These are phyloP conservation scores for Halcyon leucocephala DNA, from an alignment of 2,797 vertebrate genomes.

Conservation along the genomic window DNA sequence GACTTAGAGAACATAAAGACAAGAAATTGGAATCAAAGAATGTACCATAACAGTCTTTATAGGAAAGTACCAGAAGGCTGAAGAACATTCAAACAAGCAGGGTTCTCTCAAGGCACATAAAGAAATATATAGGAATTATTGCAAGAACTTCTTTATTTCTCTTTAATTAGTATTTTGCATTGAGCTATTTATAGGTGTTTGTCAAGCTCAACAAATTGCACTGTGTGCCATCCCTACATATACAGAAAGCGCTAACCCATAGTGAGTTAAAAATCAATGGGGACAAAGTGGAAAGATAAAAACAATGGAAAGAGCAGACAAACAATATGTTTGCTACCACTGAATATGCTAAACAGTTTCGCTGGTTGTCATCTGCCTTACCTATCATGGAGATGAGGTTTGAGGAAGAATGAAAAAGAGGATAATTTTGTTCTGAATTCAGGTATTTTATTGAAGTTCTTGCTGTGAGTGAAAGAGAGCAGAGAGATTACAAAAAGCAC, in stretches of 20 bases:
- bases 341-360: neutral
- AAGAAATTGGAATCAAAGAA: neutral
- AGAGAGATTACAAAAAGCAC: neutral
- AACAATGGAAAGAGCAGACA: neutral
- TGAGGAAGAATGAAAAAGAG: neutral
- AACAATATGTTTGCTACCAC: neutral
- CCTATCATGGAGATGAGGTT: neutral
- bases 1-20: slow-evolving; percentile 14
- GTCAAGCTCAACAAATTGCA: neutral
- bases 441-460: neutral
- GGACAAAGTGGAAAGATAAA: neutral
- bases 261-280: neutral
- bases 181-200: neutral
- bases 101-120: neutral
- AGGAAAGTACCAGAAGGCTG: neutral
- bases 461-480: neutral
- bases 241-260: neutral
- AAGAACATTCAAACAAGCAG: neutral
- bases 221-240: neutral
- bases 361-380: neutral
- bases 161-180: neutral
- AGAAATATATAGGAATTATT: neutral
- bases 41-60: neutral
- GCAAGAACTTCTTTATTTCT: neutral
- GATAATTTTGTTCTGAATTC: neutral